Evolutionary conservation across 2,888 invertebrate genomes (phyloP), one percentile per base, ranked within the genome.

Genomic region (Volucella inflata): DNA sequence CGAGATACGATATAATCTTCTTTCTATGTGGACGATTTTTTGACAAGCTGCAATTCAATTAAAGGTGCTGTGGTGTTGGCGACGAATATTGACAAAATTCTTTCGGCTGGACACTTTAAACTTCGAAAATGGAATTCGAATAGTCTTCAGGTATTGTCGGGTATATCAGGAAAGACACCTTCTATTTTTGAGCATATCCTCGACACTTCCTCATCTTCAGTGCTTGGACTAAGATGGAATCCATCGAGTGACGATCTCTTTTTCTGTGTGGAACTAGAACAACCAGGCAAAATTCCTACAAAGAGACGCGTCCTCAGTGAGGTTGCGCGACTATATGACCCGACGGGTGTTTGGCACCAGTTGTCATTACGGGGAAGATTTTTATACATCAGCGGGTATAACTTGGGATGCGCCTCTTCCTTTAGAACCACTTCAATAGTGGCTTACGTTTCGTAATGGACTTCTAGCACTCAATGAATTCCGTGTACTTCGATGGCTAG

Each of bases 161-260:
- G 21, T 0, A 21, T 68, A 38, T 44, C 9, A 14, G 44, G 55
- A 30, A 21, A 36, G 11, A 9, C 21, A 40, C n/a, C 14, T 11
- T 44, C 30, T 4, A 1, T 55, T 0, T 12, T 44, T 8, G 53
- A 64, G 14, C 74, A 51, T n/a, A 64, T 55, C 12, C 36, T 46
- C 11, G 8, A 44, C 1, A n/a, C n/a, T n/a, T 11, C 38, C 4
- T 50, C 53, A 50, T n/a, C 74, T 51, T 60, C 64, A 9, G 64
- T 64, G 44, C 71, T 74, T 53, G 74, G 64, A 17, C 16, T 74
- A 48, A 38, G 55, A 11, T 74, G 62, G 60, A 53, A 72, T 55
- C 55, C 68, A n/a, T 12, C 9, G 9, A 44, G 42, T 4, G 44
- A 68, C 14, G 65, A 65, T 11, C 14, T 71, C n/a, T 59, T 71